Evolutionary conservation across 2,888 invertebrate genomes (phyloP), one percentile per base, ranked within the genome.

Genomic region (Chloroclystis v-ata): DNA sequence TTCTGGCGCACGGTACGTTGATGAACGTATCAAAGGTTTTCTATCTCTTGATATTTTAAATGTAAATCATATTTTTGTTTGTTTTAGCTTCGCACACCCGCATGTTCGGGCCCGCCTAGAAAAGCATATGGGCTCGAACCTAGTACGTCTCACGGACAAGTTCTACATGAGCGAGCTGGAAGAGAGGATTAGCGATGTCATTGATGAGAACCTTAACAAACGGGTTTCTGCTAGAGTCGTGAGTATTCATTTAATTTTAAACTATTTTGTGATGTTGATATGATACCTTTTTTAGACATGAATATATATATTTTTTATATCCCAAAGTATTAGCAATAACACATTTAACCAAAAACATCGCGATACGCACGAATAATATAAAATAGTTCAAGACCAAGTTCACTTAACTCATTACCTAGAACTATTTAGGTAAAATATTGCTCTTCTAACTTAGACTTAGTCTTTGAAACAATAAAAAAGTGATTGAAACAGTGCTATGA

Each of bases 121-220:
- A 76, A 90, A 90, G 75, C 88, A 92, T 52, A 92, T 93, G 92
- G 92, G 92, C 42, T 90, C 90, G 16, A 92, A 91, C 72, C 78
- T 92, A 61, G 91, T 93, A 43, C 88, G 89, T 59, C 84, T 93
- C 48, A 92, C 92, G 1, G 92, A 93, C 75, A 87, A 92, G 60
- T 82, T 80, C 52, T 93, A 91, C 76, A 92, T 94, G 92, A 89
- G 87, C 52, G 89, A 89, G 16, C 82, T 93, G 42, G 91, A 92
- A 67, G 87, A 90, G 29, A 79, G 90, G 37, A 90, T 93, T 56
- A 82, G 90, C 26, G 89, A 89, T 32, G 92, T 92, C 62, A 91
- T 91, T 64, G 90, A 91, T 58, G 89, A 90, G 54, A 87, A 88
- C 53, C 91, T 92, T 78, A 88, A 90, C 59, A 90, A 89, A 67